phyloP scores from a whole-genome alignment of 2,797 vertebrate genomes.

The Phaenicophaeus curvirostris region DNA sequence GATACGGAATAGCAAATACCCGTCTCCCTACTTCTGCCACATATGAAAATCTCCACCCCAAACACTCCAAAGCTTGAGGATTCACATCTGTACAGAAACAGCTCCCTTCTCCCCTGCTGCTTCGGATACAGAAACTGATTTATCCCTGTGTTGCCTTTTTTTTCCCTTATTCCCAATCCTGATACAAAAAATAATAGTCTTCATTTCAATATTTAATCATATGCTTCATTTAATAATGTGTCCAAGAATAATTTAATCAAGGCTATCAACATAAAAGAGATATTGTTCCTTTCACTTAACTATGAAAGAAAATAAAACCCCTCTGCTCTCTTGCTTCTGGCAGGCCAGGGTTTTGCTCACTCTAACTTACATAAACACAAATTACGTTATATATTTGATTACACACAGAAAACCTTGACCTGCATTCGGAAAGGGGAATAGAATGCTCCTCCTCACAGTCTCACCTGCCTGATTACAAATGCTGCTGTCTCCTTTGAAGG shows the following conservation, averaged over 20 bases:
- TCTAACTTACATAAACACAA: not conserved
- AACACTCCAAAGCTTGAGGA: not conserved
- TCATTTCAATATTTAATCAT: conserved; percentile 65
- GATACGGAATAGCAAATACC: not conserved
- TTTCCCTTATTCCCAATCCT: conserved; percentile 22
- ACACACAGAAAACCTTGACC: not conserved
- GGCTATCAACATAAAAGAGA: conserved; percentile 43
- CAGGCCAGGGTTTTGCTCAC: not conserved
- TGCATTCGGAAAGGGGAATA: not conserved
- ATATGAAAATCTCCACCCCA: not conserved
- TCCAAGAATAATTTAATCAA: conserved; percentile 57
- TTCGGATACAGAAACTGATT: conserved; percentile 42
- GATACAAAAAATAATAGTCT: conserved; percentile 56
- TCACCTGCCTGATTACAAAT: conserved; percentile 24
- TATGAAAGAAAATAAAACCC: conserved; percentile 10
- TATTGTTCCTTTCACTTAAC: not conserved
- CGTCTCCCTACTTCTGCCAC: not conserved
- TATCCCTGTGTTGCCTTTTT: not conserved
- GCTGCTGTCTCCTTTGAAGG: not conserved
- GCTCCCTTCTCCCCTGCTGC: not conserved
- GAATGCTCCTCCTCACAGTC: not conserved
- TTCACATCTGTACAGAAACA: not conserved
- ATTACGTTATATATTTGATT: not conserved
- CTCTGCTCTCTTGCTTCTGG: not conserved
- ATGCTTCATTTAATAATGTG: conserved; percentile 60